Conservation (phyloP, 2,797 vertebrate species). For the Cyclopterus lumpus region DNA sequence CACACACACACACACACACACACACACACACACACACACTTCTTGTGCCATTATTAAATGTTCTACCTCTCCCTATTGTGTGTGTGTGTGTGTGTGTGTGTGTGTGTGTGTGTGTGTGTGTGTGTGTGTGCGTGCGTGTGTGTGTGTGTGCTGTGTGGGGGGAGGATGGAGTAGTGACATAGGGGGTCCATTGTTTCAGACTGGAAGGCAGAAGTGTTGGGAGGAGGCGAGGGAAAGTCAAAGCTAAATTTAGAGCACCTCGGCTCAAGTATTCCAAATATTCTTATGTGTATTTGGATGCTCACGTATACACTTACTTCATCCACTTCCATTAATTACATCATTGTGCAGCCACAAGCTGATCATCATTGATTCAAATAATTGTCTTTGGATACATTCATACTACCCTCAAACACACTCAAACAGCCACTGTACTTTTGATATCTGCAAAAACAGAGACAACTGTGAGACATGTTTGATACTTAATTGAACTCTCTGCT, state of each 20-base stretch:
- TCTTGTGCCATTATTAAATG: no score
- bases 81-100: no score
- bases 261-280: conserved; percentile 81
- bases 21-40: not conserved
- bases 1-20: not conserved
- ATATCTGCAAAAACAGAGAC: not conserved
- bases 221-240: conserved; percentile 79
- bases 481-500: not conserved
- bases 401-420: not conserved
- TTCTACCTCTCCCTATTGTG: no score
- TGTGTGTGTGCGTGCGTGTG: conserved; percentile 36
- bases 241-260: conserved; percentile 83
- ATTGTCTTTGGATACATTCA: not conserved
- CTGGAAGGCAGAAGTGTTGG: conserved; percentile 82
- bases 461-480: not conserved
- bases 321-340: conserved; percentile 55
- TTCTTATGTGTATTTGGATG: conserved; percentile 72
- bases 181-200: conserved; percentile 84
- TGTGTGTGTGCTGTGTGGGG: conserved; percentile 40
- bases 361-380: not conserved
- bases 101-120: no score
- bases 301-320: conserved; percentile 77
- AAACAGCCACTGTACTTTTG: not conserved
- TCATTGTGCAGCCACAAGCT: conserved; percentile 32
- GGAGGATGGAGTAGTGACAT: conserved; percentile 66